Evolutionary conservation across 2,797 vertebrate species (phyloP).

Genomic region (Decapterus maruadsi): DNA sequence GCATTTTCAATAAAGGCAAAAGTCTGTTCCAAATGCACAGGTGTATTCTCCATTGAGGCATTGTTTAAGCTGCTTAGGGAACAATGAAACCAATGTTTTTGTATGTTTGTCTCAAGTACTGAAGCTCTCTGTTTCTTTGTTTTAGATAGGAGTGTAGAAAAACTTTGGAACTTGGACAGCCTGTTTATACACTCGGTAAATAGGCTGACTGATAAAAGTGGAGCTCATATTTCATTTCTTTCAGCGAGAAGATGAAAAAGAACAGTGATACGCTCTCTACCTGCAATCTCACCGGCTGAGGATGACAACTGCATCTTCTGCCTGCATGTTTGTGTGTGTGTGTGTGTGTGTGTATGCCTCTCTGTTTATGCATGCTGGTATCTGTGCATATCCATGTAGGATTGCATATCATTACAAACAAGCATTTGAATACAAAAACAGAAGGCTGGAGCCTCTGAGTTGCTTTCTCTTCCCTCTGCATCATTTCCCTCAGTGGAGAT

Average conservation of each 20-base stretch:
- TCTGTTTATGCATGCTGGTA: background rate
- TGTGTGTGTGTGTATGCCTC: background rate
- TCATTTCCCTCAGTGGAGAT: constrained; percentile 20
- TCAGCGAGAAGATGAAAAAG: constrained; percentile 32
- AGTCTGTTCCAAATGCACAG: background rate
- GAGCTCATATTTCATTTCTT: constrained; percentile 40
- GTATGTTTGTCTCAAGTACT: background rate
- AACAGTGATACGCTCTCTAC: constrained; percentile 25
- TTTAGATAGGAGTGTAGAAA: background rate
- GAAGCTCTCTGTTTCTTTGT: background rate
- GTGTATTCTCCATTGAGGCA: background rate
- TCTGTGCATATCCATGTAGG: background rate
- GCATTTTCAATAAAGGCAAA: too few relatives aligned
- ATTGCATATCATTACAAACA: background rate
- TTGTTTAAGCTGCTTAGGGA: background rate
- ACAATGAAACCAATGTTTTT: background rate
- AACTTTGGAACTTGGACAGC: background rate
- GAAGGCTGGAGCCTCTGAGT: background rate
- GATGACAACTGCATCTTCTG: constrained; percentile 14
- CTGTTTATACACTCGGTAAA: constrained; percentile 12
- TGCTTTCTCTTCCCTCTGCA: constrained; percentile 8
- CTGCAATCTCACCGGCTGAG: constrained; percentile 22
- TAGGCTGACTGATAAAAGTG: constrained; percentile 31
- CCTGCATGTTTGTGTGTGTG: background rate
- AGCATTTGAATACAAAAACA: background rate